Evolutionary conservation across 1,140 invertebrate genomes (phyloP).

Genomic region (Semibalanus balanoides): DNA sequence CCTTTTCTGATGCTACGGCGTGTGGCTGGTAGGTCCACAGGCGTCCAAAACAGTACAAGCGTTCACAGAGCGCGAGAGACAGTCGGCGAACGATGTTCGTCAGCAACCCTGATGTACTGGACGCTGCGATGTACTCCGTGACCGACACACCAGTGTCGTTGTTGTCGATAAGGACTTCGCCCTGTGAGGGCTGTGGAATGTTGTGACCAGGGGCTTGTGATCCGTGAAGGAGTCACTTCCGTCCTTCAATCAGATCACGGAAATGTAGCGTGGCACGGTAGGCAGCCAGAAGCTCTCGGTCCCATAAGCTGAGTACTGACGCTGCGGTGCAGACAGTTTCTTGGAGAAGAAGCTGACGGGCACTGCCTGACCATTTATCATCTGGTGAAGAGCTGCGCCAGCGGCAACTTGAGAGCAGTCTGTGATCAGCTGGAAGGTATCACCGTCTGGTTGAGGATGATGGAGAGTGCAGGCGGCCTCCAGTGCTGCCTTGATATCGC

Average conservation of each 20-base stretch:
- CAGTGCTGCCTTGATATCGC: background rate
- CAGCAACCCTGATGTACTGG: background rate
- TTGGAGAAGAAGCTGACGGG: constrained; percentile 27
- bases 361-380: constrained; percentile 5
- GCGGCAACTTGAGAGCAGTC: background rate
- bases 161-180: background rate
- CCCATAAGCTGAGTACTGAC: constrained; percentile 30
- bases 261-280: constrained; percentile 32
- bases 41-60: background rate
- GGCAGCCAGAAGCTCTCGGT: constrained; percentile 34
- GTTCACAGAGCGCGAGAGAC: background rate
- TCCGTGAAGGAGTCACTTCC: constrained; percentile 27
- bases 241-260: constrained; percentile 29
- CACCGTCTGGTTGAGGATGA: background rate
- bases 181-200: constrained; percentile 18
- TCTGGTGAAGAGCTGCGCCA: constrained; percentile 10
- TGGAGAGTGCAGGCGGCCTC: background rate
- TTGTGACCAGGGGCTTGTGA: constrained; percentile 29
- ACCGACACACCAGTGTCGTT: background rate
- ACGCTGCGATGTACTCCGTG: background rate
- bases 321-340: constrained; percentile 26
- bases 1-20: background rate
- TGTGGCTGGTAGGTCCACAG: background rate
- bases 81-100: background rate
- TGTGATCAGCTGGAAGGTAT: constrained; percentile 4